Conservation (phyloP, 2,113 vertebrate species). For the Ochotona curzoniae region DNA sequence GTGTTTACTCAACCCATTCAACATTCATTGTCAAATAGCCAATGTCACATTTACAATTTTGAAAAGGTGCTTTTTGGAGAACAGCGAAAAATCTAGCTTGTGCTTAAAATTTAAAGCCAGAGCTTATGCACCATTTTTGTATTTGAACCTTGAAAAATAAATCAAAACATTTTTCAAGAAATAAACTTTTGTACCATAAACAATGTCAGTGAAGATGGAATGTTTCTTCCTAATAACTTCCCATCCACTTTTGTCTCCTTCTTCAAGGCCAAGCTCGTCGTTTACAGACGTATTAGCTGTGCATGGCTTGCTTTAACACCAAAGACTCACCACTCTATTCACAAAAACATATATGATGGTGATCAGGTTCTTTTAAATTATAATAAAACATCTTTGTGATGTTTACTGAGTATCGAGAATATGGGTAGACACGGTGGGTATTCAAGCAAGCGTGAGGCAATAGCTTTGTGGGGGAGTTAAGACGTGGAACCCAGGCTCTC, state of each 20-base stretch:
- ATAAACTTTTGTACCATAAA: background rate
- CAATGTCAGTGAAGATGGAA: background rate
- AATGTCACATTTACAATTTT: background rate
- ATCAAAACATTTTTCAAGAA: background rate
- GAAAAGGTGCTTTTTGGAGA: background rate
- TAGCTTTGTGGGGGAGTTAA: background rate
- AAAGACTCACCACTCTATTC: background rate
- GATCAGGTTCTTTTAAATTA: constrained; percentile 24
- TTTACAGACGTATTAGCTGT: background rate
- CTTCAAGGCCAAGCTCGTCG: background rate
- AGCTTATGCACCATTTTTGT: background rate
- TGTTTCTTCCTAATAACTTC: background rate
- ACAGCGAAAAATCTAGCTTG: background rate
- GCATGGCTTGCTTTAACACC: background rate
- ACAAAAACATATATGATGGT: background rate
- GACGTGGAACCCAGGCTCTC: background rate
- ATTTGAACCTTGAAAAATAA: background rate
- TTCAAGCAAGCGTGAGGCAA: background rate
- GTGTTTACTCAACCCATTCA: background rate
- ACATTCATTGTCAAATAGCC: background rate
- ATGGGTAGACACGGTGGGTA: background rate
- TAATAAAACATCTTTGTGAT: background rate
- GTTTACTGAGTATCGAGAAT: background rate
- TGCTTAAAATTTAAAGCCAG: background rate
- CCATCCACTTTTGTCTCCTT: background rate